Conservation (phyloP, 92 coral and sea anemone genomes). For the Heteractis magnifica region DNA sequence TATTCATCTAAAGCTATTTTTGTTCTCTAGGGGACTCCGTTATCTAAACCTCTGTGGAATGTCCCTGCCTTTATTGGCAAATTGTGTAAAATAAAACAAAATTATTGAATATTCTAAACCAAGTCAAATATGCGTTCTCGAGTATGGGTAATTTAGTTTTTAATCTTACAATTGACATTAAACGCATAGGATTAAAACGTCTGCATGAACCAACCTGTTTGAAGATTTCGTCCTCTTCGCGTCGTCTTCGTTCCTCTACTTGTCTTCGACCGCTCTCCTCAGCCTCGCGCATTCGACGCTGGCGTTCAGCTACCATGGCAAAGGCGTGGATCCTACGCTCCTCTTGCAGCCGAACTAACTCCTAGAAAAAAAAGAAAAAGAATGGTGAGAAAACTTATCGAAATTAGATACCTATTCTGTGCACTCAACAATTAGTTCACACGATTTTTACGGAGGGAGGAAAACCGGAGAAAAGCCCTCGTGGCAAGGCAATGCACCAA, state of each 20-base stretch:
- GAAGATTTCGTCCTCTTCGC: conserved; percentile 97
- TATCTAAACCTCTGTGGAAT: too few species aligned
- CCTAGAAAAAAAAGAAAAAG: conserved; percentile 29
- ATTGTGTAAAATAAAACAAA: too few species aligned
- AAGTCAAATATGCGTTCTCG: neutral
- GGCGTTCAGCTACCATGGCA: conserved; percentile 96
- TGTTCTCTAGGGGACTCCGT: too few species aligned
- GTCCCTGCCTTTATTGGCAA: too few species aligned
- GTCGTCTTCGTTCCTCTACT: conserved; percentile 91
- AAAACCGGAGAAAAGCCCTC: too few species aligned
- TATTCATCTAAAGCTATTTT: too few species aligned
- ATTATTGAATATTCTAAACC: too few species aligned
- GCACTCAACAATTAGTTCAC: too few species aligned
- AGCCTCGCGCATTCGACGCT: conserved; percentile 94
- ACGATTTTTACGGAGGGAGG: too few species aligned
- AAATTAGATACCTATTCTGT: neutral
- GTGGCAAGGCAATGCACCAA: too few species aligned
- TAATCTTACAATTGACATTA: neutral
- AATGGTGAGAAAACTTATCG: neutral
- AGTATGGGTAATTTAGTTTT: neutral
- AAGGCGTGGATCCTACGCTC: conserved; percentile 97
- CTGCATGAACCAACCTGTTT: conserved; percentile 68
- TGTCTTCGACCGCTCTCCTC: conserved; percentile 98
- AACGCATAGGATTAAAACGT: neutral
- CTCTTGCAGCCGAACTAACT: conserved; percentile 76